Evolutionary conservation across 1,140 invertebrate genomes (phyloP), one percentile per base, ranked within the genome.

Genomic region (Cydia splendana): DNA sequence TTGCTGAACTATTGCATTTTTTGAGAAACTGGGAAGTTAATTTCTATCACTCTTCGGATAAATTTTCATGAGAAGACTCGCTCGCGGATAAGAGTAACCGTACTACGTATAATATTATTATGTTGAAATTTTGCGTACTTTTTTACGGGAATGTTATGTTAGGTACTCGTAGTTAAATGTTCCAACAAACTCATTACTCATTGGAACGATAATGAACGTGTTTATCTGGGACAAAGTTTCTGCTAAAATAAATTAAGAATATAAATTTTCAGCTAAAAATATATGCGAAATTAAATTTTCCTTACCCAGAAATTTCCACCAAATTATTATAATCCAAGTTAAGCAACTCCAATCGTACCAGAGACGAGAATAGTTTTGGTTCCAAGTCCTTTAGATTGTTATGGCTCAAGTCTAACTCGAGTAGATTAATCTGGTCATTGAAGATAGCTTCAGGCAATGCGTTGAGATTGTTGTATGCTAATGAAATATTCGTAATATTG

Each of bases 321-420:
- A 95, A 83, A 15, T 88, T 84, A 87, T 96, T 96, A 42, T 94
- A 80, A 13, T 91, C 87, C 48, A 96, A 86, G 83, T 94, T 92
- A 30, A 96, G 85, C 12, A 79, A 86, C 79, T 93, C 89, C 65
- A 96, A 82, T 75, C 94, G 87, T 57, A 83, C 90, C 77, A 93
- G 88, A 69, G 85, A 88, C 38, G 78, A 85, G 76, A 96, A 95
- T 48, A 95, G 79, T 76, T 87, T 87, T 76, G 94, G 89, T n/a
- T 94, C 92, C 77, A 96, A 84, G 30, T 86, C 78, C 30, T 81
- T 87, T 15, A 96, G 78, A 45, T 90, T 82, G 83, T 96, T 96
- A 28, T 91, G 87, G 79, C 92, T 93, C 38, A 96, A 84, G 79
- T 95, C 92, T 57, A 96, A 82, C 24, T 87, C 89, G 1, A 89